Base-by-base conservation (phyloP, 2,888 invertebrate genomes). In the Sinopyrophorus schimmeli region DNA sequence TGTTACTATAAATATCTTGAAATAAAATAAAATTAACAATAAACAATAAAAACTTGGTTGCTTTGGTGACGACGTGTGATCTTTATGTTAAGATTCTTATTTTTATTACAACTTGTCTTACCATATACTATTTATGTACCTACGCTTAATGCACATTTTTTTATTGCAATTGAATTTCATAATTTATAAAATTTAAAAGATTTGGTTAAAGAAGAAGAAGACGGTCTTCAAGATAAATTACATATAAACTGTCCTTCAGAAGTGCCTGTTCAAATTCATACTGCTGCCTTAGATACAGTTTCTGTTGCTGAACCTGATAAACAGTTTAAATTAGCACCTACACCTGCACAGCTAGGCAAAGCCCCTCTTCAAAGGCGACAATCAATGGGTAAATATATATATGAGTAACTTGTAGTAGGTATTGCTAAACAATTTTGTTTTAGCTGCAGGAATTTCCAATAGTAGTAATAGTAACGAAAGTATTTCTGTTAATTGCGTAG, bases 311-410 rank as follows among this genome's bases (percentile, higher is more conserved):
- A 63, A 53, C 44, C 57, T 16, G 55, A 60, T 35, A 61, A 54
- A 21, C 72, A 73, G 58, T 89, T 90, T 75, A 86, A 92, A 42
- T 77, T 95, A 57, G 94, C 92, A 27, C 95, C 95, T 1, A 96
- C 95, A 1, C 95, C 95, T 2, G 95, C 95, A 16, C 95, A 95
- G 73, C 79, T 94, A 46, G 95, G 95, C 34, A 82, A 87, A 57
- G 92, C 93, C 21, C 93, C 93, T 5, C 73, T 92, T 38, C 94
- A 93, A 76, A 83, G 92, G 69, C 79, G 92, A 65, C 87, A 91
- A 65, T 91, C 89, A 66, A 80, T 88, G 81, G 87, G 90, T 89
- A 74, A 69, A 65, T 64, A 21, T 34, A 35, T 34, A 12, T n/a
- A 16, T 24, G 4, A 37, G 6, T 23, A 6, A 23, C 5, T 17